A percentile compares a stretch with the other conserved stretches of the same genome.
These are phyloP conservation scores for Zhuqinia jingwanae DNA, from an alignment of 2,888 invertebrate genomes.

Conservation along the genomic window DNA sequence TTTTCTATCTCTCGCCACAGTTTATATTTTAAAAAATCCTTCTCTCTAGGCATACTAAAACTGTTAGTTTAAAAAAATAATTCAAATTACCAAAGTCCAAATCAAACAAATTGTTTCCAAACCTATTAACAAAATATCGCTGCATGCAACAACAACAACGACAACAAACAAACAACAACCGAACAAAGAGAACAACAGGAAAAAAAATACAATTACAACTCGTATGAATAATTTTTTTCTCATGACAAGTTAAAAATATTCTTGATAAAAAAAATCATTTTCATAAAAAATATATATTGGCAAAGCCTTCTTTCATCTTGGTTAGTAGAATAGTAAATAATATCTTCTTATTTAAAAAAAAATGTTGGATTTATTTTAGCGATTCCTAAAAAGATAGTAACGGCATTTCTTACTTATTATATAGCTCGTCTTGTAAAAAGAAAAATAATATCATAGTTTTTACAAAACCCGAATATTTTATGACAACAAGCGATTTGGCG, in stretches of 20 bases:
- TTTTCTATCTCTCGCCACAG: neutral
- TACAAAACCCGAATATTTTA: no score
- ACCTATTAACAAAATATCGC: neutral
- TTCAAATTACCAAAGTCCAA: neutral
- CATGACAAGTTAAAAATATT: no score
- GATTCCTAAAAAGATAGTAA: neutral
- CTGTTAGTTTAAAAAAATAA: neutral
- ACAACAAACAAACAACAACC: neutral
- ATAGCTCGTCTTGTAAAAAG: no score
- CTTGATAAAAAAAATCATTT: neutral
- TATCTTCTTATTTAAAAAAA: neutral
- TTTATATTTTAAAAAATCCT: neutral
- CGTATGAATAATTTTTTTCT: neutral
- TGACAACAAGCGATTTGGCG: no score
- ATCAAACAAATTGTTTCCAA: neutral
- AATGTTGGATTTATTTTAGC: neutral
- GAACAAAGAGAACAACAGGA: neutral
- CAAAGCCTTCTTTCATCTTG: neutral
- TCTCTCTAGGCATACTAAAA: neutral
- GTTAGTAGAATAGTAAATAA: neutral
- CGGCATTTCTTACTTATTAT: no score
- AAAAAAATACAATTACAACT: neutral
- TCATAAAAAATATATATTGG: neutral
- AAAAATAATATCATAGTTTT: no score
- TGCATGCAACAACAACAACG: slow-evolving; percentile 42